Evolutionary conservation across 2,888 invertebrate species (phyloP), one percentile per base, ranked within the genome.

Genomic region (Leptopilina syphax): DNA sequence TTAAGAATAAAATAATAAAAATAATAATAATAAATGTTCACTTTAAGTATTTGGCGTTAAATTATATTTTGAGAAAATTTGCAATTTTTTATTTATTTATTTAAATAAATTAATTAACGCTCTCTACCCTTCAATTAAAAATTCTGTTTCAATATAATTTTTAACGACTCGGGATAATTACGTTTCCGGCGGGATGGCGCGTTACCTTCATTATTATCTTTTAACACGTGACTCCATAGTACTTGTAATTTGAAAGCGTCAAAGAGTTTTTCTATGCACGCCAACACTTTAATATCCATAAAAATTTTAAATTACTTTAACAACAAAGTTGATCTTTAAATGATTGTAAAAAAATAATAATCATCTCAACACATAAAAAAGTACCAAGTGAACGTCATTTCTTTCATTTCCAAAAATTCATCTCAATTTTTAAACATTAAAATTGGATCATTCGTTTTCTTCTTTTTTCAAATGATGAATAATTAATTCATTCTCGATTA

Each of bases 171-270:
- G 18, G 9, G 41, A 73, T 73, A 57, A 73, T 73, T 73, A 73
- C 54, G 73, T 73, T 73, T 73, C 73, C 73, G 57, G 57, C 34
- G 57, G 13, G 73, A 34, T 73, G 73, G 54, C 54, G 73, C 57
- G 27, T 57, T 57, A 57, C 73, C 73, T 57, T 73, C 73, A 73
- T 73, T 73, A 73, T 73, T 73, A 73, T 73, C 57, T 73, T 34
- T 27, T 10, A 57, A 27, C 73, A 73, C 73, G 73, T 73, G 73
- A 73, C 63, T 63, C 24, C 24, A 63, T 9, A 24, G 9, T 24
- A 63, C 63, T 63, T 63, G 24, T 63, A 18, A 63, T 63, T 63
- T 63, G 63, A 63, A 60, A 12, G 60, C 13, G 70, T n/a, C 54
- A 27, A 73, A 13, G 73, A 65, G 34, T 57, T 34, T 73, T 34